These are phyloP conservation scores for Nesometra sesokonis DNA, from an alignment of 35 echinoderm and acorn worm species.

Conservation along the genomic window DNA sequence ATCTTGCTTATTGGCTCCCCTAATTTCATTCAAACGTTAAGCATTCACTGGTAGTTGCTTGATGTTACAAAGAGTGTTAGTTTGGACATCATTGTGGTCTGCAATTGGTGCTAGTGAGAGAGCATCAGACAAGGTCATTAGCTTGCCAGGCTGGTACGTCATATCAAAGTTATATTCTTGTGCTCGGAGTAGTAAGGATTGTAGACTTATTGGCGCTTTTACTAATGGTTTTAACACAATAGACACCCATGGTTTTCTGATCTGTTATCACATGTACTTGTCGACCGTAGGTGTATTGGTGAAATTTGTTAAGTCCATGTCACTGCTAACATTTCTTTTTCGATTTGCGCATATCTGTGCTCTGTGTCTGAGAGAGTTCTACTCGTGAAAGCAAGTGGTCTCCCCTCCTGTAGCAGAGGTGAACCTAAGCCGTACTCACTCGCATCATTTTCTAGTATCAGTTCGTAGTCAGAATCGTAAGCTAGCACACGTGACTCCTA, in stretches of 20 bases:
- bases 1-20: constrained; percentile 13
- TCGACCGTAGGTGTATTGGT: constrained; percentile 50
- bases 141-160: constrained; percentile 10
- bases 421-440: constrained; percentile 40
- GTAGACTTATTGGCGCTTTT: constrained; percentile 36
- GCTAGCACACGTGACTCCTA: constrained; percentile 22
- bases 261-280: constrained; percentile 30
- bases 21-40: constrained; percentile 10
- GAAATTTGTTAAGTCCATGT: constrained; percentile 34
- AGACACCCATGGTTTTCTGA: constrained; percentile 46
- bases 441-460: constrained; percentile 27
- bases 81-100: neutral
- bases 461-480: constrained; percentile 16
- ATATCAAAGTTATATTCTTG: constrained; percentile 43
- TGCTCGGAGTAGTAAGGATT: constrained; percentile 33
- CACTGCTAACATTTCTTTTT: constrained; percentile 47
- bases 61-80: neutral
- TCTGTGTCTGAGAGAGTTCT: constrained; percentile 53
- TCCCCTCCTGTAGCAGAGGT: constrained; percentile 40
- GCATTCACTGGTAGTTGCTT: neutral
- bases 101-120: constrained; percentile 17
- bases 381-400: constrained; percentile 34
- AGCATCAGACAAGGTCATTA: constrained; percentile 27
- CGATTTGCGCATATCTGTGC: constrained; percentile 29
- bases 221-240: constrained; percentile 49